Conservation (phyloP, 1,140 invertebrate genomes). For the Monochamus saltuarius region DNA sequence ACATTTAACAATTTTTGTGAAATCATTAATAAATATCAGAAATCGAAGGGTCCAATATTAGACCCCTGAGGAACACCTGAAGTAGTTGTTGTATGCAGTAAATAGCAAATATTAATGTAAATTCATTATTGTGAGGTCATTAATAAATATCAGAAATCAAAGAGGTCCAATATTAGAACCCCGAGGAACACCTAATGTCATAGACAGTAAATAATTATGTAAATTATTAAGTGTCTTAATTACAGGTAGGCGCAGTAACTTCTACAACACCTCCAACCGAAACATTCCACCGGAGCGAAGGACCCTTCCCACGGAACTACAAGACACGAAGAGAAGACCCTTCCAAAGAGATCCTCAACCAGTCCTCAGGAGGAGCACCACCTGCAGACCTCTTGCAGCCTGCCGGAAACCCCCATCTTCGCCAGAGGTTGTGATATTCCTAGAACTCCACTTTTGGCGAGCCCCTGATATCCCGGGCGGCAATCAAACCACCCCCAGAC, state of each 20-base stretch:
- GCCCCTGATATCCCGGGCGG: conserved; percentile 56
- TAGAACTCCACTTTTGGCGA: conserved; percentile 66
- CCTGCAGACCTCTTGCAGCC: conserved; percentile 76
- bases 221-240: too few relatives aligned
- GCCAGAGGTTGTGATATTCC: conserved; percentile 77
- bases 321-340: conserved; percentile 55
- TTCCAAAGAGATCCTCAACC: conserved; percentile 51
- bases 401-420: conserved; percentile 82
- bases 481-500: conserved; percentile 57
- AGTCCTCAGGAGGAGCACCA: conserved; percentile 58
- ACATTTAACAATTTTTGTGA: too few relatives aligned
- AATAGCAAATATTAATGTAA: too few relatives aligned
- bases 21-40: too few relatives aligned
- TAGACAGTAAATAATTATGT: too few relatives aligned
- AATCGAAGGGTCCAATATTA: too few relatives aligned
- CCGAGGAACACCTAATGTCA: too few relatives aligned
- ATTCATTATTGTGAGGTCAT: too few relatives aligned
- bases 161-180: too few relatives aligned
- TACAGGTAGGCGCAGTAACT: conserved; percentile 59
- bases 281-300: conserved; percentile 63
- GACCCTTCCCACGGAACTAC: conserved; percentile 68
- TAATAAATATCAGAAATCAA: too few relatives aligned
- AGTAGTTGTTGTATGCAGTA: too few relatives aligned
- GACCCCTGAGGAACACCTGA: too few relatives aligned
- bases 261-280: conserved; percentile 55